phyloP scores from a whole-genome alignment of 2,113 vertebrate genomes.

The Elachura formosa region DNA sequence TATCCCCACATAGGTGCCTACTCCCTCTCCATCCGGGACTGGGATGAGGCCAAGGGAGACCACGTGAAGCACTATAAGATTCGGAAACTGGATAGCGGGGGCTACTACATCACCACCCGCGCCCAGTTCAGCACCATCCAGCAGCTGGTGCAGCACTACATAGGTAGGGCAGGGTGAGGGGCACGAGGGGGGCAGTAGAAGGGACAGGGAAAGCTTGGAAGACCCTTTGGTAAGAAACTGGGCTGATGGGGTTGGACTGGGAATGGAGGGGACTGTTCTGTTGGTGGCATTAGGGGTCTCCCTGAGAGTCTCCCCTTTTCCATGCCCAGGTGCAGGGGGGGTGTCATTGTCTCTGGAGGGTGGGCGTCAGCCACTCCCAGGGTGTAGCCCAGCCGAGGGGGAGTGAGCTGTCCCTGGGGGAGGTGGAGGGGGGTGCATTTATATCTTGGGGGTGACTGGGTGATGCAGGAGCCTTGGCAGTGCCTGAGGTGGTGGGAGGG shows the following conservation, averaged over 20 bases:
- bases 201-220: neutral
- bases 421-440: too few relatives aligned
- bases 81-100: slow-evolving; percentile 91
- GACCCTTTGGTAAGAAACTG: neutral
- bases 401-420: too few relatives aligned
- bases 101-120: slow-evolving; percentile 96
- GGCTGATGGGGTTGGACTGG: neutral
- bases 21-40: slow-evolving; percentile 94
- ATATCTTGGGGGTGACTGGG: neutral
- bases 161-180: slow-evolving; percentile 68
- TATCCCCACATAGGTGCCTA: slow-evolving; percentile 67
- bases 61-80: slow-evolving; percentile 99
- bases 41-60: slow-evolving; percentile 88
- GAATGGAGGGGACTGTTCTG: neutral
- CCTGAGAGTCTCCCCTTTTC: neutral
- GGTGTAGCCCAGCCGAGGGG: rapidly evolving
- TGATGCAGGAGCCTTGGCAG: neutral
- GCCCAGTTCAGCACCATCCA: slow-evolving; percentile 88
- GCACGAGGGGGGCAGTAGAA: neutral
- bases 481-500: neutral
- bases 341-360: rapidly evolving
- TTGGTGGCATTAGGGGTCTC: neutral
- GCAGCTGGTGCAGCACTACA: slow-evolving; percentile 90
- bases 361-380: neutral
- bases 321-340: neutral